Conservation (phyloP, 2,888 invertebrate genomes). For the Hirtodrosophila trivittata region DNA sequence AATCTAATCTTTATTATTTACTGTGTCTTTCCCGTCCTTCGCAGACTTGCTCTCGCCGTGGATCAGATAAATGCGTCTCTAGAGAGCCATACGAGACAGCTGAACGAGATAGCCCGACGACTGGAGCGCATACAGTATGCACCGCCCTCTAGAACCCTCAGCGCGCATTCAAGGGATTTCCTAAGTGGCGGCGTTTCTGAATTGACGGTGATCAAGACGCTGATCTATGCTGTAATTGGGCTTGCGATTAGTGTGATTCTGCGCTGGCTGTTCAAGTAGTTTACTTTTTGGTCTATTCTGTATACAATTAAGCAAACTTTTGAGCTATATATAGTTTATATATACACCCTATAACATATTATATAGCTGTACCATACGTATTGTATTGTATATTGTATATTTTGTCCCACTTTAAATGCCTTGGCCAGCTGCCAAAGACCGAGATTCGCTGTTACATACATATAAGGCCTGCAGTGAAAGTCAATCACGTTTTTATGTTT, state of each 20-base stretch:
- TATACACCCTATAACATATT: constrained; percentile 17
- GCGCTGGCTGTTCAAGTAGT: constrained; percentile 80
- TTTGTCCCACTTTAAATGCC: constrained; percentile 55
- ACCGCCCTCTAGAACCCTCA: constrained; percentile 49
- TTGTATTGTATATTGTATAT: constrained; percentile 43
- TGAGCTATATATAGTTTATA: constrained; percentile 52
- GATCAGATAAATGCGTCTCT: constrained; percentile 85
- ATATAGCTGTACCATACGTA: constrained; percentile 22
- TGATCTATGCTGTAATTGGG: constrained; percentile 75
- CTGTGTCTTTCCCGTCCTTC: no score
- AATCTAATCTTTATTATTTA: no score
- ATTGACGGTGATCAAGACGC: constrained; percentile 71
- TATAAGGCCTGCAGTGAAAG: constrained; percentile 24
- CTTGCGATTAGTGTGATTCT: constrained; percentile 73
- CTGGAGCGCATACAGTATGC: constrained; percentile 81
- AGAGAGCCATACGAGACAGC: constrained; percentile 85
- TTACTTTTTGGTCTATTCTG: no score
- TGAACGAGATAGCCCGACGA: constrained; percentile 81
- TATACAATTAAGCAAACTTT: constrained; percentile 53
- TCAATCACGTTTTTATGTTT: constrained; percentile 59
- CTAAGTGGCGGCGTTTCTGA: constrained; percentile 65
- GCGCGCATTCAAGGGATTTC: constrained; percentile 42
- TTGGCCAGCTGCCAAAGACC: constrained; percentile 48
- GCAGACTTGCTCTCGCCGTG: constrained; percentile 84
- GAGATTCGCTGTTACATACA: constrained; percentile 5